Percentiles rank a stretch among this genome's conserved stretches.
Conservation (phyloP, 2,888 invertebrate species). For the Andrena hattorfiana region DNA sequence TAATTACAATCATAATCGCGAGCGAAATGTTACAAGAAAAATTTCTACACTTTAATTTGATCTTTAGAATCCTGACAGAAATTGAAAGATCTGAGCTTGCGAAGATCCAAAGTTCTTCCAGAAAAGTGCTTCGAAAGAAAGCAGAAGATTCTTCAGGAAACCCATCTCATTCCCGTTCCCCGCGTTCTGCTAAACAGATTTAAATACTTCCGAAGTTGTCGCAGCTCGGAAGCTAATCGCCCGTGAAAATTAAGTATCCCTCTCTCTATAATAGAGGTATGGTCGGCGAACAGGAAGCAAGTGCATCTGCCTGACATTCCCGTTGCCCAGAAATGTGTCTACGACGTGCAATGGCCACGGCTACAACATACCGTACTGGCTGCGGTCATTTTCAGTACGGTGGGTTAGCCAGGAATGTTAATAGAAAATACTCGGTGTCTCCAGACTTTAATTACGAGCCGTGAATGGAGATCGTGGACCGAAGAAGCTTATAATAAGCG, state of each 20-base stretch:
- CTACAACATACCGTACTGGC: conserved; percentile 75
- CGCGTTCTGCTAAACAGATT: conserved; percentile 40
- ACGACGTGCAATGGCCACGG: conserved; percentile 53
- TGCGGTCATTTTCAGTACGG: conserved; percentile 81
- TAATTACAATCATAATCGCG: too few relatives aligned
- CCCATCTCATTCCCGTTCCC: conserved; percentile 6
- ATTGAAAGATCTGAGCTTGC: too few relatives aligned
- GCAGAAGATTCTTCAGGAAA: conserved; percentile 24
- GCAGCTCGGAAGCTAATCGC: conserved; percentile 47
- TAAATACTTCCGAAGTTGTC: conserved; percentile 55
- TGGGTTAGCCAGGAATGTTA: conserved; percentile 83
- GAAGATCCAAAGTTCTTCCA: background rate
- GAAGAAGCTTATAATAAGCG: conserved; percentile 26
- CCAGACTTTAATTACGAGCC: conserved; percentile 81
- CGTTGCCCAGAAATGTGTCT: conserved; percentile 67
- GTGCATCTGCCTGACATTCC: conserved; percentile 64
- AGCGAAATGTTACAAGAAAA: too few relatives aligned
- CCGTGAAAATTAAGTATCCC: conserved; percentile 63
- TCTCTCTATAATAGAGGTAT: conserved; percentile 41
- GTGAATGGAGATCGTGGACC: conserved; percentile 61
- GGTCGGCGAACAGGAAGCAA: conserved; percentile 12
- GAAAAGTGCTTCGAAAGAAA: background rate
- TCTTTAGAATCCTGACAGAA: too few relatives aligned
- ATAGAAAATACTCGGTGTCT: conserved; percentile 83
- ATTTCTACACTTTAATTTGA: too few relatives aligned